Evolutionary conservation across 2,113 vertebrate species (phyloP).

Genomic region (Bufo gargarizans): DNA sequence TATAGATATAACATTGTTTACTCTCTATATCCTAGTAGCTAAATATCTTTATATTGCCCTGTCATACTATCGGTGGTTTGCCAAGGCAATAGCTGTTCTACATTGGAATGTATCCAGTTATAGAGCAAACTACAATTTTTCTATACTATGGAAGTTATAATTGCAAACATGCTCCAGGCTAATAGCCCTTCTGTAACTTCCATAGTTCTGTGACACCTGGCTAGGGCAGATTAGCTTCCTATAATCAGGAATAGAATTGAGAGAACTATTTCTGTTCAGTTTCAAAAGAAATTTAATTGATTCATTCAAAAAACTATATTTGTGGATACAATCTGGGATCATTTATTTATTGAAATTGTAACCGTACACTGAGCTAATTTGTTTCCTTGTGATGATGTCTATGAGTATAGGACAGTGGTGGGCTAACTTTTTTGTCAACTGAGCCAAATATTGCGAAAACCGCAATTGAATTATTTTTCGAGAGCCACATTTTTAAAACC

Average conservation of each 20-base stretch:
- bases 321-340: not conserved
- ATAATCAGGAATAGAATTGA: constrained; percentile 4
- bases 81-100: not conserved
- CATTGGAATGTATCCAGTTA: not conserved
- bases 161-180: not conserved
- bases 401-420: too few species aligned
- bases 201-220: not conserved
- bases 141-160: constrained; percentile 7
- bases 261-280: not conserved
- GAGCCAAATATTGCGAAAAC: too few species aligned
- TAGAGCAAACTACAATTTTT: not conserved
- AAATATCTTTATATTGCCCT: not conserved
- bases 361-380: not conserved
- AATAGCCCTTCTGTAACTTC: not conserved
- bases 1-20: too few species aligned
- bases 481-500: too few species aligned
- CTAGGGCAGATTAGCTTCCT: not conserved
- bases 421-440: too few species aligned
- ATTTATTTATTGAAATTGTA: not conserved
- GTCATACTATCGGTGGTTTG: not conserved
- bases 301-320: not conserved
- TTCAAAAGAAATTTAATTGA: not conserved
- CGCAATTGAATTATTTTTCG: too few species aligned
- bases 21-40: too few species aligned
- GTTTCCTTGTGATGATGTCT: too few species aligned